phyloP scores from a whole-genome alignment of 2,888 invertebrate genomes.

The Lasius platythorax region DNA sequence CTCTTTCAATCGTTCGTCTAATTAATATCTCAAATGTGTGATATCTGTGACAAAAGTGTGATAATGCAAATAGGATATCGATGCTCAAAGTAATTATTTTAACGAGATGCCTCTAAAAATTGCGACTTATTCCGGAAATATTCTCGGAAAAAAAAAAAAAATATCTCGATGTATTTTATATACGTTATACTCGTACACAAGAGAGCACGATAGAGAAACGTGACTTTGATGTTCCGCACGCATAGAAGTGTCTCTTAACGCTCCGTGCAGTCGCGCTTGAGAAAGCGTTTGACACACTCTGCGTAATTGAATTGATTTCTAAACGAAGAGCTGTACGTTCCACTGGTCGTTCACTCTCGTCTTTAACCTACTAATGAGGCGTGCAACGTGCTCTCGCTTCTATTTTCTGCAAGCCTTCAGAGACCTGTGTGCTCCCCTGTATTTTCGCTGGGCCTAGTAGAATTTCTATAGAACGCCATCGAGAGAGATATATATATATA shows the following conservation, averaged over 20 bases:
- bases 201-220: background rate
- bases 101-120: background rate
- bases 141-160: background rate
- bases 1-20: background rate
- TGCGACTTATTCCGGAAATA: background rate
- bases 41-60: background rate
- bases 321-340: conserved; percentile 9
- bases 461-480: conserved; percentile 17
- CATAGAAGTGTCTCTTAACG: background rate
- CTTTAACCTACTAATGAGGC: conserved; percentile 44
- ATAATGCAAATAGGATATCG: background rate
- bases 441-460: background rate
- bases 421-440: background rate
- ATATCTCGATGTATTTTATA: background rate
- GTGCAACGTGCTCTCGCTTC: background rate
- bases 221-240: background rate
- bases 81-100: background rate
- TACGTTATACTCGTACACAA: background rate
- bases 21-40: background rate
- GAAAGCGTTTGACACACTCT: conserved; percentile 45
- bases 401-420: conserved; percentile 11
- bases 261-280: conserved; percentile 23
- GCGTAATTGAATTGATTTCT: conserved; percentile 49
- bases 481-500: background rate
- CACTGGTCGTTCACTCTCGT: conserved; percentile 8